Evolutionary conservation across 2,797 vertebrate genomes (phyloP).

Genomic region (Malacoctenus gilli): DNA sequence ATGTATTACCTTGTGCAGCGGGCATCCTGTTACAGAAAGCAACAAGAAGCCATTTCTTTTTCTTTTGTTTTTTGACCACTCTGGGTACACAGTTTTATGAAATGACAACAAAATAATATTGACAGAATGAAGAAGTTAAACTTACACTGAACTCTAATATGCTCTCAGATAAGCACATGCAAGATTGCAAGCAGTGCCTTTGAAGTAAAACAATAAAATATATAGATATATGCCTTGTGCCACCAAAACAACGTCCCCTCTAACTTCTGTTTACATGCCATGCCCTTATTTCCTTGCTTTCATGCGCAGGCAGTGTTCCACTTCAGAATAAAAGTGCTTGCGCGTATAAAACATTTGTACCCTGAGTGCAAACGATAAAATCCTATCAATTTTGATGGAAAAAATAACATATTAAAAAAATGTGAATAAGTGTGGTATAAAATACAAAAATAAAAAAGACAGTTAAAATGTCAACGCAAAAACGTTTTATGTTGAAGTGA

Average conservation of each 20-base stretch:
- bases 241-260: conserved; percentile 2
- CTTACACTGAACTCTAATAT: neutral
- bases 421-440: rapidly evolving
- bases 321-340: conserved; percentile 53
- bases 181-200: neutral
- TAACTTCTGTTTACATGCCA: conserved; percentile 21
- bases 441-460: neutral
- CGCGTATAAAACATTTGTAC: neutral
- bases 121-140: neutral
- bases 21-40: neutral
- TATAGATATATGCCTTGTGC: neutral
- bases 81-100: neutral
- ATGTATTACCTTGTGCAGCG: neutral
- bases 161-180: neutral
- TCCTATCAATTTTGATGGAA: neutral
- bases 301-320: neutral
- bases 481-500: neutral
- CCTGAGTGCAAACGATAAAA: neutral
- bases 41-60: neutral
- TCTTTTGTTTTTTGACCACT: too few relatives aligned
- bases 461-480: neutral
- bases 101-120: neutral
- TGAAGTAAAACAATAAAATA: neutral
- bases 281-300: conserved; percentile 40
- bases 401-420: rapidly evolving